Evolutionary conservation across 2,113 vertebrate species (phyloP).

Genomic region (Phalacrocorax brasilianus): DNA sequence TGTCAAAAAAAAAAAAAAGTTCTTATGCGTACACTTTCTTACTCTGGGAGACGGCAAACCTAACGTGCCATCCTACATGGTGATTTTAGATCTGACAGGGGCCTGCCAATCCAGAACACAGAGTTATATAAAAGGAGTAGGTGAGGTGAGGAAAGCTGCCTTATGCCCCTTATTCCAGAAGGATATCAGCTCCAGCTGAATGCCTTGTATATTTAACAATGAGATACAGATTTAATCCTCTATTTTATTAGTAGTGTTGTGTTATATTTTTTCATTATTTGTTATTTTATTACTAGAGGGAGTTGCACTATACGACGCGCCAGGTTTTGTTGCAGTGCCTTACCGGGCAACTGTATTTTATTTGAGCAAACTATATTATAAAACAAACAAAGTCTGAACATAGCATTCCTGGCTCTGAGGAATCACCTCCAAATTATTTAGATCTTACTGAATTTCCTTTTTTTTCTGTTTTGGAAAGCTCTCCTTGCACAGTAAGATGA

Average conservation of each 20-base stretch:
- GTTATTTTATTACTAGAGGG: not conserved
- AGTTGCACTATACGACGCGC: not conserved
- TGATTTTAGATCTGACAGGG: not conserved
- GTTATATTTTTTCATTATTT: not conserved
- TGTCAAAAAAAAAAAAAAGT: not conserved
- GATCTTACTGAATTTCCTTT: not conserved
- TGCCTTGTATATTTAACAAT: not conserved
- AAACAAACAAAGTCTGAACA: not conserved
- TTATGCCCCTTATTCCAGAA: not conserved
- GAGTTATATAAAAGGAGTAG: not conserved
- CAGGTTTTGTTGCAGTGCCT: not conserved
- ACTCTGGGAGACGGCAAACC: not conserved
- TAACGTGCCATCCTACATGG: not conserved
- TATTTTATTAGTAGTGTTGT: not conserved
- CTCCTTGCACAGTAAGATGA: not conserved
- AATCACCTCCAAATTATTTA: not conserved
- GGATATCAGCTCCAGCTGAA: not conserved
- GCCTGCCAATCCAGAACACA: not conserved
- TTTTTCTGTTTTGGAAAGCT: not conserved
- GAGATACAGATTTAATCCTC: not conserved
- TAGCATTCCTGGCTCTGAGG: not conserved
- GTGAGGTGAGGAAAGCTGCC: not conserved
- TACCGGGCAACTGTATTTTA: not conserved
- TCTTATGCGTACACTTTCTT: not conserved
- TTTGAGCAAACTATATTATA: not conserved